phyloP scores from a whole-genome alignment of 2,888 invertebrate species.

The Abrostola triplasia region DNA sequence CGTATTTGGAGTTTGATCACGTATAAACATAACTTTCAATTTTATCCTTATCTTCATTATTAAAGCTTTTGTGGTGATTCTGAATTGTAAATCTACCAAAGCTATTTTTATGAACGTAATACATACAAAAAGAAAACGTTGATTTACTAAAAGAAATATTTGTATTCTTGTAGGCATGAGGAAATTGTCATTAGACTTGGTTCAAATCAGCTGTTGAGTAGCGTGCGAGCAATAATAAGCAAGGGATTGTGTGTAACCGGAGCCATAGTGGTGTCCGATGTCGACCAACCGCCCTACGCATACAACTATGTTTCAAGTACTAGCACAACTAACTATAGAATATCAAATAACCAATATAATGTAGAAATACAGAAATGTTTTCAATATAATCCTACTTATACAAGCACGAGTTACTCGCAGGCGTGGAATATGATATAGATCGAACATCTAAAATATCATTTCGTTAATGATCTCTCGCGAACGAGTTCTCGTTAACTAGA shows the following conservation, averaged over 20 bases:
- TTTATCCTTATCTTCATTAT: conserved; percentile 57
- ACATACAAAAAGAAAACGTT: conserved; percentile 19
- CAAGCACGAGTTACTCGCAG: conserved; percentile 23
- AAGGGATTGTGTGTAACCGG: conserved; percentile 80
- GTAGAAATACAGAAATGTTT: conserved; percentile 53
- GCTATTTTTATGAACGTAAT: conserved; percentile 11
- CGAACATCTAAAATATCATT: conserved; percentile 38
- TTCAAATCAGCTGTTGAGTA: conserved; percentile 68
- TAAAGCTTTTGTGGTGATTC: conserved; percentile 49
- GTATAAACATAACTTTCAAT: conserved; percentile 65
- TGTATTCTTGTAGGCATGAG: conserved; percentile 10
- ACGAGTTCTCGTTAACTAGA: neutral
- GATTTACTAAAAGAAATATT: conserved; percentile 4
- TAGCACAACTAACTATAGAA: conserved; percentile 54
- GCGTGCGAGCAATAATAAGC: conserved; percentile 65
- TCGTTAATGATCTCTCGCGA: neutral
- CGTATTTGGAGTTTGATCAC: conserved; percentile 64
- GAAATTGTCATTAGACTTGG: conserved; percentile 39
- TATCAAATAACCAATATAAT: conserved; percentile 63
- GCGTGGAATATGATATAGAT: conserved; percentile 45
- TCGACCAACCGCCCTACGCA: conserved; percentile 73
- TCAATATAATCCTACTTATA: conserved; percentile 31
- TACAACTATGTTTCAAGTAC: conserved; percentile 64
- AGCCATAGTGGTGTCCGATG: conserved; percentile 73
- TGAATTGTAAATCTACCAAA: conserved; percentile 3